Evolutionary conservation across 2,113 vertebrate genomes (phyloP), one percentile per base, ranked within the genome.

Genomic region (Hydrochoerus hydrochaeris): DNA sequence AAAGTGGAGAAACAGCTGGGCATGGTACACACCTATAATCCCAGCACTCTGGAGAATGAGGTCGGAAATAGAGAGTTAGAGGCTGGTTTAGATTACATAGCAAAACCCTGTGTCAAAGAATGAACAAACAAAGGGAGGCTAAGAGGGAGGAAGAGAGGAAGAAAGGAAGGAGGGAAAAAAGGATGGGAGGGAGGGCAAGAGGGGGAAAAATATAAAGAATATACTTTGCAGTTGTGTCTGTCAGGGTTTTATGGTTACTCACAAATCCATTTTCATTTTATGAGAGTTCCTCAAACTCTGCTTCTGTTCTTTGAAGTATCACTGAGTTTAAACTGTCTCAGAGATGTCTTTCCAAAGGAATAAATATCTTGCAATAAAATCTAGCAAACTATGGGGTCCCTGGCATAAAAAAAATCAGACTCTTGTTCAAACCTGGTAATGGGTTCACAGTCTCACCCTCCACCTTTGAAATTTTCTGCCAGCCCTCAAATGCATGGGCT

Each of bases 241-340:
- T 67, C 88, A 46, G 71, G 44, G 57, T 94, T 85, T 80, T 85
- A 58, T 78, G 38, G n/a, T 86, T 94, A 86, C 63, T 38, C 63
- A 65, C 26, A 94, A 94, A 89, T 22, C 11, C 46, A 5, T 88
- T 94, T 90, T 88, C 60, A 32, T 85, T 96, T 90, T 88, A 90
- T 93, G 35, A 54, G 5, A 0, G 38, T 90, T 49, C 46, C 58
- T 95, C 89, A 73, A 78, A 94, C 41, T 62, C 26, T 7, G 28
- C 52, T 67, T 90, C 41, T 38, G 38, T 95, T 95, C 57, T 94
- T 71, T 95, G 32, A 89, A 65, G 69, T 69, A 54, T 88, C 60
- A 77, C 4, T 58, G 60, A 90, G 82, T 8, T 63, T 63, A 28
- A 62, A 92, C 65, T 62, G 54, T 75, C 52, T 95, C 41, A 35